Percentiles rank a stretch among this genome's conserved stretches.
Evolutionary conservation across 2,888 invertebrate species (phyloP).

Genomic region (Catocala nupta): DNA sequence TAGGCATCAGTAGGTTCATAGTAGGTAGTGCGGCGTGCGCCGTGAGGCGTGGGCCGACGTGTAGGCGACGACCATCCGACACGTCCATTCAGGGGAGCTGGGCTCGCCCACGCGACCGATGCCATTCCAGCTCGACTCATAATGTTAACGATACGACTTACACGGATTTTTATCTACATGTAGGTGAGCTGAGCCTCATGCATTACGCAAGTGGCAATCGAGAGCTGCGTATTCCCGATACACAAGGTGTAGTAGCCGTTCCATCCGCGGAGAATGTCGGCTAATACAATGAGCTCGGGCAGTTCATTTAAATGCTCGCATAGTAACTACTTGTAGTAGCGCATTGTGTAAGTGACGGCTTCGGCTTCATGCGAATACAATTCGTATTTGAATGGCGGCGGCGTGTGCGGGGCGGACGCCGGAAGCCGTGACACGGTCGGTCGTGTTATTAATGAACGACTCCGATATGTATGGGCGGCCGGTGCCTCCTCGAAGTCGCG

Average conservation of each 20-base stretch:
- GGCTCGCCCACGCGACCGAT: constrained; percentile 63
- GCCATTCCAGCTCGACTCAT: constrained; percentile 68
- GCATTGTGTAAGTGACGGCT: constrained; percentile 63
- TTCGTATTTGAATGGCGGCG: constrained; percentile 76
- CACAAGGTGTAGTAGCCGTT: constrained; percentile 36
- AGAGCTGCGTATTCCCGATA: constrained; percentile 36
- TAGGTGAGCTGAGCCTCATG: constrained; percentile 52
- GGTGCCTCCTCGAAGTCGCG: constrained; percentile 55
- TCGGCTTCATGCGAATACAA: constrained; percentile 74
- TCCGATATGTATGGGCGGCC: constrained; percentile 64
- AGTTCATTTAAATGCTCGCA: constrained; percentile 57
- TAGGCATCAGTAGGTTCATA: constrained; percentile 51
- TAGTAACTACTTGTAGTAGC: constrained; percentile 56
- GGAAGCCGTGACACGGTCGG: constrained; percentile 81
- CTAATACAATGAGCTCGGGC: constrained; percentile 53
- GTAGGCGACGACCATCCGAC: constrained; percentile 69
- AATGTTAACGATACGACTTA: constrained; percentile 67
- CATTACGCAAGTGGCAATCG: constrained; percentile 49
- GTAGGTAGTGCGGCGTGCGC: constrained; percentile 49
- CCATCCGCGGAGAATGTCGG: constrained; percentile 38
- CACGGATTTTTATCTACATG: constrained; percentile 57
- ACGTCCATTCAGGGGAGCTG: constrained; percentile 79
- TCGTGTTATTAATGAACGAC: constrained; percentile 81
- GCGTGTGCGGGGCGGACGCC: constrained; percentile 62
- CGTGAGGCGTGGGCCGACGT: constrained; percentile 53